A percentile compares a stretch with the other conserved stretches of the same genome.
These are phyloP conservation scores for Cyanistes caeruleus DNA, from an alignment of 2,113 vertebrate species.

Conservation along the genomic window DNA sequence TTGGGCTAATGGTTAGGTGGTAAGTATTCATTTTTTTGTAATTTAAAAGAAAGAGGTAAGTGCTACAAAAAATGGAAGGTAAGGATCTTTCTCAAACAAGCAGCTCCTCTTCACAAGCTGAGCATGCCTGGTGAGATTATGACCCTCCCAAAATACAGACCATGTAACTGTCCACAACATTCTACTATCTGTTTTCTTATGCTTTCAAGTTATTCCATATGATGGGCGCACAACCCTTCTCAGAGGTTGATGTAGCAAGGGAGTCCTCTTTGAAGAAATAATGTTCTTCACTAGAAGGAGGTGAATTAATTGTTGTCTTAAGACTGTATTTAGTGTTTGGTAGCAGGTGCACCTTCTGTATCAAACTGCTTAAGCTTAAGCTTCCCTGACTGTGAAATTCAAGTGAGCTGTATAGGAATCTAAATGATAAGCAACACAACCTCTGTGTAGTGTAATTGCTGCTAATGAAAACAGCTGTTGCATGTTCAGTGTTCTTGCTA, in stretches of 20 bases:
- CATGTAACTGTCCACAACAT: not conserved
- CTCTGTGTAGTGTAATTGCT: not conserved
- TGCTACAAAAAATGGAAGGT: not conserved
- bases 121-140: not conserved
- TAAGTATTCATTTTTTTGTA: constrained; percentile 68
- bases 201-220: not conserved
- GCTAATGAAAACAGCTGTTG: not conserved
- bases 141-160: not conserved
- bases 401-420: not conserved
- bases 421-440: not conserved
- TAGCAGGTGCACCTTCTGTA: not conserved
- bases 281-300: not conserved
- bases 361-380: not conserved
- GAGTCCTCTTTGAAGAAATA: not conserved
- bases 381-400: not conserved
- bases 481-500: not conserved
- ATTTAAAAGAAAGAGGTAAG: not conserved
- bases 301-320: not conserved
- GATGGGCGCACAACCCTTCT: not conserved
- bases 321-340: not conserved
- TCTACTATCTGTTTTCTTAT: not conserved
- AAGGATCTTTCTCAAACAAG: not conserved
- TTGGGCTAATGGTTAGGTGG: constrained; percentile 94
- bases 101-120: not conserved
- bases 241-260: not conserved